Percentiles rank a stretch among this genome's conserved stretches.
These are phyloP conservation scores for Lasioglossum oenotherae DNA, from an alignment of 2,888 invertebrate genomes.

Conservation along the genomic window DNA sequence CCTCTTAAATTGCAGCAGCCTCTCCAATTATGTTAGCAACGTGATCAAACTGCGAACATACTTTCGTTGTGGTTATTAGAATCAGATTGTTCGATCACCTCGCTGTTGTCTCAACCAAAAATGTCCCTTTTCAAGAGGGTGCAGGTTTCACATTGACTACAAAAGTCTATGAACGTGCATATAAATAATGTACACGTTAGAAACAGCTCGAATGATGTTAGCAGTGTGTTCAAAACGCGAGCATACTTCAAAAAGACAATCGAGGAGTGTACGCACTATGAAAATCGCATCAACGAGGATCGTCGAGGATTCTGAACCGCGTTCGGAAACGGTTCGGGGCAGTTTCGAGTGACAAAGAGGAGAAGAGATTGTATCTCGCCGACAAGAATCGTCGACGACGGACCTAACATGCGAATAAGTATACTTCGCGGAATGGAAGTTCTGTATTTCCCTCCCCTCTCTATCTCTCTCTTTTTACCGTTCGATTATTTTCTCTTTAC, in stretches of 20 bases:
- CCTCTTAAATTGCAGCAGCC: neutral
- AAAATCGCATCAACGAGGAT: conserved; percentile 38
- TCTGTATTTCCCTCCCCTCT: conserved; percentile 11
- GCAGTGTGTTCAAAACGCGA: neutral
- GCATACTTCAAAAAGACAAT: conserved; percentile 41
- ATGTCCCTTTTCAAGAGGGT: neutral
- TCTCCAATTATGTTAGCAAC: neutral
- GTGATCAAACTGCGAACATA: neutral
- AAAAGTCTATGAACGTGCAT: no score
- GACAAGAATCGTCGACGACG: conserved; percentile 44
- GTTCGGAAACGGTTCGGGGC: conserved; percentile 14
- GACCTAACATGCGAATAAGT: conserved; percentile 35
- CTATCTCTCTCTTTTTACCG: neutral
- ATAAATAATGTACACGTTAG: no score
- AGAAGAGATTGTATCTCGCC: conserved; percentile 19
- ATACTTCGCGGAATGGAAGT: conserved; percentile 44
- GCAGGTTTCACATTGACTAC: neutral
- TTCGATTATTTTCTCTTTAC: conserved; percentile 2
- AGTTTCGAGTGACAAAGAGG: conserved; percentile 23
- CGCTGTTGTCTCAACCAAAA: no score
- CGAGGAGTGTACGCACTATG: conserved; percentile 34
- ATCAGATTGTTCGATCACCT: no score
- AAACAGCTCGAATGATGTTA: neutral
- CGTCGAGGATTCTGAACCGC: conserved; percentile 11
- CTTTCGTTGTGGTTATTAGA: neutral